phyloP scores from a whole-genome alignment of 2,888 invertebrate species.

The Tetranychus piercei region DNA sequence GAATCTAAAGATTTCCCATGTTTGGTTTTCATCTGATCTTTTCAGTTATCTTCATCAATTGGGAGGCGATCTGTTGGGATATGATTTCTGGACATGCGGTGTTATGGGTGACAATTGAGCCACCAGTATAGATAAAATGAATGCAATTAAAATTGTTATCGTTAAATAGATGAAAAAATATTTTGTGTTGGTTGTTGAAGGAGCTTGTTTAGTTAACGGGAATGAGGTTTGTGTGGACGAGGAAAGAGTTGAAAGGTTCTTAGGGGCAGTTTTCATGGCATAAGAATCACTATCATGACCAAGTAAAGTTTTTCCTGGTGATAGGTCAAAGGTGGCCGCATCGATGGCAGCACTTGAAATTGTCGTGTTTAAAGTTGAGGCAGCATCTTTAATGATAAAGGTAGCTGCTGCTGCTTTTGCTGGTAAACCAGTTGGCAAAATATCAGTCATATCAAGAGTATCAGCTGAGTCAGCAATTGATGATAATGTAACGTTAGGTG shows the following conservation, averaged over 20 bases:
- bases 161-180: conserved; percentile 15
- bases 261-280: background rate
- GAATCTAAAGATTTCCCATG: no score
- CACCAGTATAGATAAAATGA: conserved; percentile 17
- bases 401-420: background rate
- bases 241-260: background rate
- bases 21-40: background rate
- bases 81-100: conserved; percentile 20
- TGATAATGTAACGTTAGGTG: background rate
- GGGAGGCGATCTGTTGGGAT: conserved; percentile 18
- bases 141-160: conserved; percentile 15
- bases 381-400: background rate
- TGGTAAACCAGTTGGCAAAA: background rate
- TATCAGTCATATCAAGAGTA: background rate
- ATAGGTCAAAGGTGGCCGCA: background rate
- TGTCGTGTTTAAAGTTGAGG: background rate
- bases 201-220: background rate
- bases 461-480: background rate
- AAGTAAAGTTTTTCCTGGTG: no score
- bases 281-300: background rate
- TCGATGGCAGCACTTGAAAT: background rate
- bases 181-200: conserved; percentile 10
- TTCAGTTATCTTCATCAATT: background rate
- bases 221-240: background rate
- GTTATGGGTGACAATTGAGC: conserved; percentile 10